Base-by-base conservation (phyloP, 1,140 invertebrate species). In the Cydia fagiglandana region DNA sequence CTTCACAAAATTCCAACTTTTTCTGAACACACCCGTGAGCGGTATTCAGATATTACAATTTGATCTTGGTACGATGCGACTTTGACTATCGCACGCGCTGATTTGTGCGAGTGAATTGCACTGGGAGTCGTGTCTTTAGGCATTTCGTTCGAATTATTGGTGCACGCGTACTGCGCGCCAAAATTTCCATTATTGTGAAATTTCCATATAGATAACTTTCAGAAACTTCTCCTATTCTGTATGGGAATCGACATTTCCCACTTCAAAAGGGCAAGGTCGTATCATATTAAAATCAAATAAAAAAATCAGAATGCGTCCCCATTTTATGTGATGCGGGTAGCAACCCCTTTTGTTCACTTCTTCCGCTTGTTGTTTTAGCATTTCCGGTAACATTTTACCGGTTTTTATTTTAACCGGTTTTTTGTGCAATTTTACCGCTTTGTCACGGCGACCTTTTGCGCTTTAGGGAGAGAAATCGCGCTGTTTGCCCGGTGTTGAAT, bases 321-420 rank as follows among this genome's bases (percentile, higher is more conserved):
- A 64, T 20, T 75, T 77, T 73, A 50, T 64, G 80, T 83, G 83
- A 85, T 80, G 77, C 80, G 83, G 83, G 83, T 85, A 73, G 41
- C 30, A 28, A 12, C n/a, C 64, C 61, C 79, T 80, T 82, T 83
- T 85, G 82, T 85, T 85, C 77, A 79, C 75, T 68, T 78, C 61
- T 76, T 75, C 77, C 12, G 70, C 28, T 78, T 75, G n/a, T 28
- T 20, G 75, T 77, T 73, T 75, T 74, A 64, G 53, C 47, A 53
- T 64, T 64, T 64, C 64, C 28, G 64, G 24, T 66, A 38, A 34
- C 13, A 66, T 38, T 34, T 15, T 66, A 30, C 64, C 24, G 24
- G 24, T 24, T 24, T 24, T 24, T 24, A 24, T 24, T 24, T 24
- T 24, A 24, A 24, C 24, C 24, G 34, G 64, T 66, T 66, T 45